Evolutionary conservation across 2,888 invertebrate species (phyloP), one percentile per base, ranked within the genome.

Genomic region (Synanthedon tipuliformis): DNA sequence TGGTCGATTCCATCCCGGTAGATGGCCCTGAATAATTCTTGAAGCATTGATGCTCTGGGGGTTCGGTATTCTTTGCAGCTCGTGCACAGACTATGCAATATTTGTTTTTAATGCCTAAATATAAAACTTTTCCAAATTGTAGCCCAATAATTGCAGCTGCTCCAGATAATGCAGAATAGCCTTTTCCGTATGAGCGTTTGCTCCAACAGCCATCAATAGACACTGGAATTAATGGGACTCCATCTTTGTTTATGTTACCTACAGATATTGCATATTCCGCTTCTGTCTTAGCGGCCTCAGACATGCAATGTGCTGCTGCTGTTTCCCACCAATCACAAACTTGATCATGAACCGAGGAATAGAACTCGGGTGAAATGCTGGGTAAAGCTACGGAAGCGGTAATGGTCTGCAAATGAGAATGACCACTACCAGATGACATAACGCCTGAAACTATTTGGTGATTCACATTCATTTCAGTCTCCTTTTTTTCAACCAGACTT

Each of bases 81-180:
- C 54, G 48, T n/a, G 56, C 52, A 54, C 56, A 56, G 40, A 54
- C 48, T 15, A 41, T n/a, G 53, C 52, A 54, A 41, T 51, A 56
- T 50, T 56, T 54, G 41, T 54, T 52, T 50, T 54, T 54, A 12
- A 55, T 40, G 5, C 55, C 55, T 11, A 53, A 45, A 50, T 50
- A 53, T 40, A 55, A 54, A 40, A 55, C 53, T 48, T 55, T 54
- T 15, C 49, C 40, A 41, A 45, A 49, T 49, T 54, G 15, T 13
- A 52, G 23, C 8, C 54, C 54, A 40, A 56, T 52, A 15, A 54
- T 54, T 41, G 52, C 52, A 16, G 54, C 56, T 8, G 56, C 54
- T 51, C 56, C 54, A 41, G 54, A 56, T 34, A 51, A 45, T 50
- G 55, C 53, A 16, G 50, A 50, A 53, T 53, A 51, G 10, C 34